Base-by-base conservation (phyloP, 2,888 invertebrate species). In the Nephrotoma flavescens region DNA sequence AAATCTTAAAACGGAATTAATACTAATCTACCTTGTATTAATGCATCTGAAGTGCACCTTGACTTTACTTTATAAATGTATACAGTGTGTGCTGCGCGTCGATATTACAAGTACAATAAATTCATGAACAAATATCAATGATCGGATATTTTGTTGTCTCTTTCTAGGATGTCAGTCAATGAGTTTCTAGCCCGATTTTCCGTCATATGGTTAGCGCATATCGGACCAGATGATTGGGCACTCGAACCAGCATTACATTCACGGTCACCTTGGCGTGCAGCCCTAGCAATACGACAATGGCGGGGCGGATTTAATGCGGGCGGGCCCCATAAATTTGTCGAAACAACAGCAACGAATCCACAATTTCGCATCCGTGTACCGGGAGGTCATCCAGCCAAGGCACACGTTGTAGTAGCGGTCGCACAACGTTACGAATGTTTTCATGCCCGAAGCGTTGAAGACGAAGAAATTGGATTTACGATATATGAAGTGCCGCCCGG, bases 211-310 rank as follows among this genome's bases (percentile, higher is more conserved):
- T 92, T 96, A 89, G 95, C 96, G 88, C 95, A 95, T 90, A 93
- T 96, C 88, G 95, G 95, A 9, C 96, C 96, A 12, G 96, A 96
- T 90, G 95, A 95, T 90, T 95, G 95, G 95, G 89, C 89, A 4
- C 83, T 89, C 31, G 95, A 95, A 90, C 93, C 94, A 19, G 94
- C 94, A 47, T 92, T 95, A 88, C 95, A 94, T 90, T 93, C 93
- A 86, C 88, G 94, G 94, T 89, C 94, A 94, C 89, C 95, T 41
- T 95, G 95, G 95, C 92, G 95, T 88, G 95, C 95, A 86, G 95
- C 95, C 89, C 91, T 94, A 89, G 94, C 95, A 87, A 92, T 95
- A 88, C 91, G 95, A 88, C 91, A 94, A 89, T 94, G 96, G 95
- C 91, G 95, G 88, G 91, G 92, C 88, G 94, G 95, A 19, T 95